These are phyloP conservation scores for Pithys albifrons DNA, from an alignment of 2,113 vertebrate species.

Conservation along the genomic window DNA sequence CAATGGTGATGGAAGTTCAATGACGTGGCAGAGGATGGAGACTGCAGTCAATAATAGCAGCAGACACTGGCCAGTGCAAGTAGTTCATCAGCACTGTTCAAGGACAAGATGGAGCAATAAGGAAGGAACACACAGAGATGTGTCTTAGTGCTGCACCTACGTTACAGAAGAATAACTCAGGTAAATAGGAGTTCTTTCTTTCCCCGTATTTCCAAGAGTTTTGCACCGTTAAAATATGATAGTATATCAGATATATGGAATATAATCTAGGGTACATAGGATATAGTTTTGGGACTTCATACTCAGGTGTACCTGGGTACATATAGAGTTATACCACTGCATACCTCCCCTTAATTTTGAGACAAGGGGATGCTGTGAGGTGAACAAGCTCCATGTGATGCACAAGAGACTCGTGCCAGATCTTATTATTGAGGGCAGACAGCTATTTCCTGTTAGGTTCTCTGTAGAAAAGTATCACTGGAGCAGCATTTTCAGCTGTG, in stretches of 20 bases:
- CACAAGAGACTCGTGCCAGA: background rate
- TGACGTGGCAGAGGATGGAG: conserved; percentile 45
- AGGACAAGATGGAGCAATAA: background rate
- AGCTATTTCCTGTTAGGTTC: background rate
- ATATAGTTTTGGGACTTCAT: background rate
- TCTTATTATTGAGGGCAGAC: background rate
- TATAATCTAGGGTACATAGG: background rate
- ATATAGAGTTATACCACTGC: background rate
- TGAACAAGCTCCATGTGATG: background rate
- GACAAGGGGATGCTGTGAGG: background rate
- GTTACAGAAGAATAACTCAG: background rate
- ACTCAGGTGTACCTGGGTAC: background rate
- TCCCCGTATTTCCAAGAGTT: background rate
- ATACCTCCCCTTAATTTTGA: background rate
- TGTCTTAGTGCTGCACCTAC: background rate
- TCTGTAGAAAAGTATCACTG: background rate
- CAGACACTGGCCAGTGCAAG: background rate
- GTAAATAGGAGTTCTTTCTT: background rate
- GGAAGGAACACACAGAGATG: background rate
- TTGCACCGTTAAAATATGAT: background rate
- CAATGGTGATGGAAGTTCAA: conserved; percentile 55
- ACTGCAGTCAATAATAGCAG: conserved; percentile 22
- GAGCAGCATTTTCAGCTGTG: background rate
- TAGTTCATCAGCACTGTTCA: background rate
- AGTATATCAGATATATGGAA: background rate